These are phyloP conservation scores for Cyanocitta stelleri DNA, from an alignment of 2,113 vertebrate genomes.

Conservation along the genomic window DNA sequence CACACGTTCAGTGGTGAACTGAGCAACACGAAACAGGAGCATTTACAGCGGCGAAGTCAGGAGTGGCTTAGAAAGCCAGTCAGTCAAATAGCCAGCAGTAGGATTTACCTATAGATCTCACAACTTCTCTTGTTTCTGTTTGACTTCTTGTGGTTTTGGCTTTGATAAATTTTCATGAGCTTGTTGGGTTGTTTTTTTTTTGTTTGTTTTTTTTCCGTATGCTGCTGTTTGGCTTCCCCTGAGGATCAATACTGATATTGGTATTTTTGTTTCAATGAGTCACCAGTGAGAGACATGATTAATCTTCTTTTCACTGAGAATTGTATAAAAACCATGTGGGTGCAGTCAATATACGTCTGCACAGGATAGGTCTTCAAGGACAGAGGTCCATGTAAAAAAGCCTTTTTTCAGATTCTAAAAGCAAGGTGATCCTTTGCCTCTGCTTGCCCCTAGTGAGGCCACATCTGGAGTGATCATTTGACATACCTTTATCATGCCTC, in stretches of 20 bases:
- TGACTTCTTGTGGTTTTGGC: background rate
- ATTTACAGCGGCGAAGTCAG: background rate
- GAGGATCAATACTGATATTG: background rate
- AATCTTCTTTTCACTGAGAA: background rate
- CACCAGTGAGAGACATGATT: background rate
- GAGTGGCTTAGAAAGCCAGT: background rate
- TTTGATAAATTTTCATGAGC: background rate
- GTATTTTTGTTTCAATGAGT: background rate
- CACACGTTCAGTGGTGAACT: background rate
- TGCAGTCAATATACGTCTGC: background rate
- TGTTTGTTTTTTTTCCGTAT: background rate
- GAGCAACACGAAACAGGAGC: background rate
- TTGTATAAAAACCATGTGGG: background rate
- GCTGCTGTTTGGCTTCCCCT: background rate
- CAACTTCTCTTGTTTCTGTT: background rate
- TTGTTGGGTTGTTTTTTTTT: rapidly evolving
- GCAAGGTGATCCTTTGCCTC: background rate
- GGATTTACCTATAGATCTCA: background rate
- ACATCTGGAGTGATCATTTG: background rate
- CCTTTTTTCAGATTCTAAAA: background rate
- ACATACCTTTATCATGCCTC: background rate
- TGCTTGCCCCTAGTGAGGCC: rapidly evolving
- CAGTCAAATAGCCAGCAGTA: background rate
- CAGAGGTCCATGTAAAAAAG: background rate
- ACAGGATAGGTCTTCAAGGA: background rate